Conservation (phyloP, 2,113 vertebrate genomes). For the Cromileptes altivelis region DNA sequence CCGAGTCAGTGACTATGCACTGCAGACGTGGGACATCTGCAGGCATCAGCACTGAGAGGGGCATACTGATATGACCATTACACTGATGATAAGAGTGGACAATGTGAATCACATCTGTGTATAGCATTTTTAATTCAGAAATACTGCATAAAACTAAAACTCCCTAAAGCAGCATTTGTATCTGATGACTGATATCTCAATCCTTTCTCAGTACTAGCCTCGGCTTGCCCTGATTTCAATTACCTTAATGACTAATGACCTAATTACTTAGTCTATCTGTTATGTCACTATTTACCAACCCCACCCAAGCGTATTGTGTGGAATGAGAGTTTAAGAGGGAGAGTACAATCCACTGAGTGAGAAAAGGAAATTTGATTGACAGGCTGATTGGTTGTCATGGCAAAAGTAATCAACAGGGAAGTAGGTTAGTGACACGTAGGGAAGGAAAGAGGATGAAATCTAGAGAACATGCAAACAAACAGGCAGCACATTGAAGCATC, state of each 20-base stretch:
- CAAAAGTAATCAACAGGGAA: constrained; percentile 63
- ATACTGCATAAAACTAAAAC: not conserved
- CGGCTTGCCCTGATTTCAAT: not conserved
- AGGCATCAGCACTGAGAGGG: constrained; percentile 45
- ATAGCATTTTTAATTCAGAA: not conserved
- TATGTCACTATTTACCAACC: constrained; percentile 20
- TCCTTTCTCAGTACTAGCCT: not conserved
- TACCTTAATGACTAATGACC: not conserved
- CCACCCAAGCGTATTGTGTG: constrained; percentile 42
- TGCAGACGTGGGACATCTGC: constrained; percentile 69
- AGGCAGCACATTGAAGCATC: constrained; percentile 41
- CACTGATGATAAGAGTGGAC: not conserved
- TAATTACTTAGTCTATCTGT: not conserved
- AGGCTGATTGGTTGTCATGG: constrained; percentile 88
- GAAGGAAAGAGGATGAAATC: constrained; percentile 30
- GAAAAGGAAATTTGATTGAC: constrained; percentile 66
- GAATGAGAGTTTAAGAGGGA: constrained; percentile 63
- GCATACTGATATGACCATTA: not conserved
- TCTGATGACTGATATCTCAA: not conserved
- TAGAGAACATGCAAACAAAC: constrained; percentile 59
- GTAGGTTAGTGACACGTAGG: constrained; percentile 70
- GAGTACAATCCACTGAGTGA: constrained; percentile 86
- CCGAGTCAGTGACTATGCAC: constrained; percentile 58
- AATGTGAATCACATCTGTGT: not conserved
- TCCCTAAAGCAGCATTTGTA: not conserved